These are phyloP conservation scores for Pogoniulus pusillus DNA, from an alignment of 2,797 vertebrate species.

Conservation along the genomic window DNA sequence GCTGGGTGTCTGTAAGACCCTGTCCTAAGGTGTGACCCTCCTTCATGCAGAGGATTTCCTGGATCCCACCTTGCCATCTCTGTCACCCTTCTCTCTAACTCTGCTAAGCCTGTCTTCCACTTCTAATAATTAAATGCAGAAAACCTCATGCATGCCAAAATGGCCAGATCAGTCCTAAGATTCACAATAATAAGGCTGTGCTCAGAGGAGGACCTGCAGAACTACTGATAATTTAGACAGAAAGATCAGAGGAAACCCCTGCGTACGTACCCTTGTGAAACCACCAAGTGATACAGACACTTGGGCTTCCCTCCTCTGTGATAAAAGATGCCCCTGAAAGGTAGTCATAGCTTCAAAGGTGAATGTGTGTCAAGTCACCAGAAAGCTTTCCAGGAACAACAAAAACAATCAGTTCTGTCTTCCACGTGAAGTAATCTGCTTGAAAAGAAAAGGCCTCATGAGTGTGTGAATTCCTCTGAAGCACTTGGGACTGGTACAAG, in stretches of 20 bases:
- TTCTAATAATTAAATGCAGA: background rate
- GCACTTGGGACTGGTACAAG: background rate
- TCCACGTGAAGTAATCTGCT: background rate
- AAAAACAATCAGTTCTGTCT: background rate
- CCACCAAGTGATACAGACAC: rapidly evolving
- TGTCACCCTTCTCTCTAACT: rapidly evolving
- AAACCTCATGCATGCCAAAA: background rate
- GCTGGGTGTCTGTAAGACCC: background rate
- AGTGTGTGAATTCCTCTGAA: background rate
- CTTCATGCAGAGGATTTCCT: background rate
- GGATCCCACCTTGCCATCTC: background rate
- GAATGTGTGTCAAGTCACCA: background rate
- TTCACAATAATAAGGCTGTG: too few species aligned
- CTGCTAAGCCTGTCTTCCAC: background rate
- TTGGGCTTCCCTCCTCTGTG: background rate
- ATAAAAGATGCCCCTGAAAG: background rate
- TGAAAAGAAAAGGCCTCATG: background rate
- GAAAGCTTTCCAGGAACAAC: background rate
- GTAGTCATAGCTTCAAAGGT: background rate
- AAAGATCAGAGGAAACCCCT: background rate
- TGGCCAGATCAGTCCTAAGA: background rate
- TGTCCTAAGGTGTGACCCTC: background rate
- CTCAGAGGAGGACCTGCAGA: background rate
- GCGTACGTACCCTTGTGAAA: background rate
- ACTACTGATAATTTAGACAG: background rate